A percentile compares a stretch with the other conserved stretches of the same genome.
Evolutionary conservation across 2,888 invertebrate genomes (phyloP).

Genomic region (Limulus polyphemus): DNA sequence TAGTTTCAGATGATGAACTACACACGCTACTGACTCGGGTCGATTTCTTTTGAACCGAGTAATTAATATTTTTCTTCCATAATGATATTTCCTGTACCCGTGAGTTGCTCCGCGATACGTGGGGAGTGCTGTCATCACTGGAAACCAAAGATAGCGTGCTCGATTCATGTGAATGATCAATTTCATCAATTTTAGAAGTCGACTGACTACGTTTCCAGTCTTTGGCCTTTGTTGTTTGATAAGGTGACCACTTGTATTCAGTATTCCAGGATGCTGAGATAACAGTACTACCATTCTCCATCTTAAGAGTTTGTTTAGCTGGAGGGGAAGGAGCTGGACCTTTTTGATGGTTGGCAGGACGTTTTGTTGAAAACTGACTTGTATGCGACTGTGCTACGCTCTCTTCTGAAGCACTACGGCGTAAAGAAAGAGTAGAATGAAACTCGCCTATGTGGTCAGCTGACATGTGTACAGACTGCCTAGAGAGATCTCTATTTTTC

Average conservation of each 20-base stretch:
- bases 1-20: slow-evolving; percentile 23
- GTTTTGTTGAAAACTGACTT: slow-evolving; percentile 25
- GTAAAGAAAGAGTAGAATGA: slow-evolving; percentile 23
- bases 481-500: neutral
- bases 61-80: no score
- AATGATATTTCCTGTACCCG: slow-evolving; percentile 28
- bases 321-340: slow-evolving; percentile 32
- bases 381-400: slow-evolving; percentile 26
- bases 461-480: slow-evolving; percentile 6
- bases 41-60: slow-evolving; percentile 10
- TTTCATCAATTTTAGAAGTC: slow-evolving; percentile 33
- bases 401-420: slow-evolving; percentile 39
- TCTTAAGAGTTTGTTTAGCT: slow-evolving; percentile 28
- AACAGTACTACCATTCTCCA: slow-evolving; percentile 10
- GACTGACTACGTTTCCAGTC: slow-evolving; percentile 31
- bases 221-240: slow-evolving; percentile 28
- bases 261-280: slow-evolving; percentile 22
- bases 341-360: slow-evolving; percentile 30
- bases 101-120: slow-evolving; percentile 40
- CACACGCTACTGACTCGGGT: slow-evolving; percentile 24
- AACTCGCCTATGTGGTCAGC: slow-evolving; percentile 13
- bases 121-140: slow-evolving; percentile 41
- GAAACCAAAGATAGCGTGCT: slow-evolving; percentile 36
- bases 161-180: slow-evolving; percentile 36
- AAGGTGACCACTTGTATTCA: slow-evolving; percentile 30